These are phyloP conservation scores for Volucella inflata DNA, from an alignment of 2,888 invertebrate genomes.

Conservation along the genomic window DNA sequence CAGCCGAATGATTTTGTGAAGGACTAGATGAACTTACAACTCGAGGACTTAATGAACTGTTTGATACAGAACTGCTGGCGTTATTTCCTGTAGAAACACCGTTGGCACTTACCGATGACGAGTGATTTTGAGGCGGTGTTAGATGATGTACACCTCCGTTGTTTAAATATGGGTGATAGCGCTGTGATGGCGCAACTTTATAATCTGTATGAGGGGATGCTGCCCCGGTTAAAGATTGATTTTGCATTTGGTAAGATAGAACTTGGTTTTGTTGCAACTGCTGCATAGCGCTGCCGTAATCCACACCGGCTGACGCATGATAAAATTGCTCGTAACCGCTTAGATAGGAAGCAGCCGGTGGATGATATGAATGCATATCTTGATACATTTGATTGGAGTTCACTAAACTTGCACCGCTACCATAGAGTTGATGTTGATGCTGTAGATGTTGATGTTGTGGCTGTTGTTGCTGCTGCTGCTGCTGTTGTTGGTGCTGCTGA, in stretches of 20 bases:
- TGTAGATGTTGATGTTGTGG: constrained; percentile 77
- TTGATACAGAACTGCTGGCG: constrained; percentile 76
- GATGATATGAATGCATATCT: constrained; percentile 77
- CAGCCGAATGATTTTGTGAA: constrained; percentile 78
- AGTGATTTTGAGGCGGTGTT: constrained; percentile 55
- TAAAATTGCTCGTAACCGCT: constrained; percentile 83
- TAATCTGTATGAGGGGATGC: constrained; percentile 58
- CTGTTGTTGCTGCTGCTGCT: constrained; percentile 82
- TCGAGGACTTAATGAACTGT: constrained; percentile 82
- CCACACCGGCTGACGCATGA: constrained; percentile 79
- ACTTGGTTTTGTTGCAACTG: constrained; percentile 64
- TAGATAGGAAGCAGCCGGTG: constrained; percentile 79
- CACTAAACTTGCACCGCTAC: constrained; percentile 68
- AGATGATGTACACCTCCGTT: constrained; percentile 76
- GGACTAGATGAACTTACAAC: constrained; percentile 84
- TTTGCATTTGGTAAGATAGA: constrained; percentile 68
- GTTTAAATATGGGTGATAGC: constrained; percentile 81
- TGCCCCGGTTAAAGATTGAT: constrained; percentile 44
- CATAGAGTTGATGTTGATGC: constrained; percentile 59
- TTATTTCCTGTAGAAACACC: constrained; percentile 65
- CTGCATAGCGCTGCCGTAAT: constrained; percentile 76
- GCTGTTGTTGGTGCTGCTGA: constrained; percentile 46
- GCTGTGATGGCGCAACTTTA: constrained; percentile 76
- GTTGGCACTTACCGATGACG: constrained; percentile 42
- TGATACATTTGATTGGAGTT: constrained; percentile 75